These are phyloP conservation scores for Nemurella pictetii DNA, from an alignment of 2,888 invertebrate genomes.

Conservation along the genomic window DNA sequence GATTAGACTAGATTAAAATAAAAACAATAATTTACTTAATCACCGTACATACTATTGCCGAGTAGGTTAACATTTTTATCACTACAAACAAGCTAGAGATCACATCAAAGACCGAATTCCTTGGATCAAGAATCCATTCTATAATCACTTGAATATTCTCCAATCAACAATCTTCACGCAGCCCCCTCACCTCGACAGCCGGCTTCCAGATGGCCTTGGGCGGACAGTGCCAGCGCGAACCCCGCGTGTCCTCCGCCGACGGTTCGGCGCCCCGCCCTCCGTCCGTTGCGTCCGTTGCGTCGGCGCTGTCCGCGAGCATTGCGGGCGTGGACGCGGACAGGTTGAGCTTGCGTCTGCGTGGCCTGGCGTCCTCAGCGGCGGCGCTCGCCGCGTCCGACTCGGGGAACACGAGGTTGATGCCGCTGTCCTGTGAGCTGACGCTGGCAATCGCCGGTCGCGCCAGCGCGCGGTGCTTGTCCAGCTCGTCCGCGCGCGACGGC, in stretches of 20 bases:
- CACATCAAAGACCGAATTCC: no score
- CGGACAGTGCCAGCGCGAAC: conserved; percentile 68
- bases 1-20: no score
- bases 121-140: no score
- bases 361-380: conserved; percentile 15
- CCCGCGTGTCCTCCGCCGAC: conserved; percentile 49
- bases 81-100: no score
- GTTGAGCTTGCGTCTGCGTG: conserved; percentile 33
- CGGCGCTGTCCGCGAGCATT: conserved; percentile 12
- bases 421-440: conserved; percentile 67
- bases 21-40: no score
- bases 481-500: conserved; percentile 46
- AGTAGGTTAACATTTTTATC: no score
- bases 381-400: conserved; percentile 58
- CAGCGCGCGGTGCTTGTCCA: conserved; percentile 56
- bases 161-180: background rate
- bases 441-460: conserved; percentile 69
- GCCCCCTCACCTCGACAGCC: conserved; percentile 65
- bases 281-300: background rate
- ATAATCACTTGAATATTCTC: no score
- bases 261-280: background rate
- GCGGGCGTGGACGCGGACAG: conserved; percentile 39
- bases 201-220: conserved; percentile 82
- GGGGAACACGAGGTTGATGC: conserved; percentile 73
- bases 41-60: no score